Evolutionary conservation across 2,888 invertebrate genomes (phyloP).

Genomic region (Cacoxenus indagator): DNA sequence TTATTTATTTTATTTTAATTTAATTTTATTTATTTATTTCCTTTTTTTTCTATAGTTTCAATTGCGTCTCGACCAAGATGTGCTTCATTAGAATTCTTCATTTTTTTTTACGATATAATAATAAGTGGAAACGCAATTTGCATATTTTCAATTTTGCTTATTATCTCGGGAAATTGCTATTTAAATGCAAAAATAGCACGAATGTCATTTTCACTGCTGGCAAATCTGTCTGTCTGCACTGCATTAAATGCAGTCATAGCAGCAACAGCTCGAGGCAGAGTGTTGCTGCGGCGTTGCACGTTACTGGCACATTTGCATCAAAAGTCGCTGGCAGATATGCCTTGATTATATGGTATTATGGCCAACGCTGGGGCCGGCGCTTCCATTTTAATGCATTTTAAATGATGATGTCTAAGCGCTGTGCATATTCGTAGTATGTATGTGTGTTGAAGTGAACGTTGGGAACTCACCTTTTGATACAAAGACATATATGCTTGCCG

Average conservation of each 20-base stretch:
- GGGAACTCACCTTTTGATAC: slow-evolving; percentile 85
- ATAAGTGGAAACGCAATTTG: slow-evolving; percentile 52
- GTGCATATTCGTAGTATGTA: not conserved
- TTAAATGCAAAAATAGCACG: slow-evolving; percentile 54
- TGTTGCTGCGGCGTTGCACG: not conserved
- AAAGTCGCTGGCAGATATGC: not conserved
- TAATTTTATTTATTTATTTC: not conserved
- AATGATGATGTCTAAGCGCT: not conserved
- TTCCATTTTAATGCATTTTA: slow-evolving; percentile 3
- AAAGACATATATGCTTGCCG: slow-evolving; percentile 90
- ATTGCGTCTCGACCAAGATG: not conserved
- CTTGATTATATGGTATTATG: not conserved
- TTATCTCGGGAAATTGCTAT: slow-evolving; percentile 49
- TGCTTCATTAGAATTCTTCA: not conserved
- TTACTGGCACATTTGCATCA: slow-evolving; percentile 4
- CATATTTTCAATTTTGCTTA: slow-evolving; percentile 59
- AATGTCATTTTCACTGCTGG: slow-evolving; percentile 48
- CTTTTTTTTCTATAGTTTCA: not conserved
- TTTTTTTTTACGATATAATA: slow-evolving; percentile 24
- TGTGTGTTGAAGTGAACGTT: not conserved
- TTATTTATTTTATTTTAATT: not conserved
- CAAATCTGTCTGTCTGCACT: slow-evolving; percentile 28
- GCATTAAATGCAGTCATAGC: slow-evolving; percentile 21
- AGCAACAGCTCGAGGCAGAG: slow-evolving; percentile 20
- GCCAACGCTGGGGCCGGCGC: not conserved